Evolutionary conservation across 2,113 vertebrate genomes (phyloP).

Genomic region (Grallaria varia): DNA sequence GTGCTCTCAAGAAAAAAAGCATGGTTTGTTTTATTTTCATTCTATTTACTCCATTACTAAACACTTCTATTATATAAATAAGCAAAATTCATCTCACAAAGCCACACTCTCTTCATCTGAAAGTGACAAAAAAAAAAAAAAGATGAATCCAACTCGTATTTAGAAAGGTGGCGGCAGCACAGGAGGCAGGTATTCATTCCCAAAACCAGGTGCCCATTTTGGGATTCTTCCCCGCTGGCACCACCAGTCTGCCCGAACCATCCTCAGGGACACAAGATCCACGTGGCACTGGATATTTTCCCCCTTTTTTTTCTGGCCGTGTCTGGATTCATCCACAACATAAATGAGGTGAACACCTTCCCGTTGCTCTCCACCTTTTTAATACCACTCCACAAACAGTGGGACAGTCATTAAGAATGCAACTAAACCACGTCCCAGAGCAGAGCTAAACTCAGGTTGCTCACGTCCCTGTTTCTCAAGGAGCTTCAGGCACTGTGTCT

Average conservation of each 20-base stretch:
- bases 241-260: not conserved
- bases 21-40: not conserved
- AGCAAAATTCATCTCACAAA: not conserved
- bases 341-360: not conserved
- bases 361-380: not conserved
- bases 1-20: not conserved
- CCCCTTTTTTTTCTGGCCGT: not conserved
- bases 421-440: not conserved
- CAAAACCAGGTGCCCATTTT: not conserved
- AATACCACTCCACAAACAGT: not conserved
- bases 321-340: not conserved
- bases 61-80: not conserved
- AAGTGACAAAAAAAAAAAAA: not conserved
- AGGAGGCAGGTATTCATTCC: not conserved
- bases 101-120: not conserved
- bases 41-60: not conserved
- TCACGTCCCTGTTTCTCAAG: not conserved
- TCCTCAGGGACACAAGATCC: not conserved
- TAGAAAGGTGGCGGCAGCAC: not conserved
- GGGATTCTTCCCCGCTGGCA: not conserved
- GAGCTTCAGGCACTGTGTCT: accelerated
- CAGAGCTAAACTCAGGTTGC: not conserved
- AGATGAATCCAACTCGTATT: not conserved
- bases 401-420: not conserved
- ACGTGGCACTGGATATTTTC: accelerated